Evolutionary conservation across 2,113 vertebrate genomes (phyloP).

Genomic region (Hystrix brachyura): DNA sequence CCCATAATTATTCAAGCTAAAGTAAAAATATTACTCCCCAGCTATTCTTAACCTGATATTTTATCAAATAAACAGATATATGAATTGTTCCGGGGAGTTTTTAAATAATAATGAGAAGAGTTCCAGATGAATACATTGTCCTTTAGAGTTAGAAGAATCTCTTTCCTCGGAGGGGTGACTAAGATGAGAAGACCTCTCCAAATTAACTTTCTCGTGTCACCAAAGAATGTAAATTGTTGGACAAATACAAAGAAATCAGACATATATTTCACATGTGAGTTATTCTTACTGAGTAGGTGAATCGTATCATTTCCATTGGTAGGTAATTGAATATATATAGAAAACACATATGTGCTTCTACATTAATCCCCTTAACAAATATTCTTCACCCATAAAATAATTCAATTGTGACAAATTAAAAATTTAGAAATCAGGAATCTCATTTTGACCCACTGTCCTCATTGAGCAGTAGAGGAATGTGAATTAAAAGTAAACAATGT

Average conservation of each 20-base stretch:
- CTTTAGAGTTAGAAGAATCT: conserved; percentile 68
- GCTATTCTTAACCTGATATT: conserved; percentile 71
- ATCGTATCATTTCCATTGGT: background rate
- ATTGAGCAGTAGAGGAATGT: background rate
- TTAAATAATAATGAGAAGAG: conserved; percentile 80
- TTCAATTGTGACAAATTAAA: background rate
- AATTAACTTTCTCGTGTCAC: conserved; percentile 17
- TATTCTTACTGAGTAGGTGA: background rate
- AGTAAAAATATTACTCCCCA: conserved; percentile 57
- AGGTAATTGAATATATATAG: background rate
- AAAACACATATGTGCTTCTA: background rate
- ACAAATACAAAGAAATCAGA: conserved; percentile 31
- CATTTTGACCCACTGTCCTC: rapidly evolving
- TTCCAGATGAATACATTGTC: conserved; percentile 70
- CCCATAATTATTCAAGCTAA: conserved; percentile 40
- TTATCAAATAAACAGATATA: conserved; percentile 64
- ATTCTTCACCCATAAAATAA: background rate
- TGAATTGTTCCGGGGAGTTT: conserved; percentile 58
- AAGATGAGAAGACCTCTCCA: background rate
- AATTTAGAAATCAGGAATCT: background rate
- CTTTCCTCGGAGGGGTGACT: conserved; percentile 23
- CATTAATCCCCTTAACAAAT: background rate
- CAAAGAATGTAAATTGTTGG: conserved; percentile 9
- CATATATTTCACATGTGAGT: background rate
- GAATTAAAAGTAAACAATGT: background rate